phyloP scores from a whole-genome alignment of 2,888 invertebrate species.

The Gryllus longicercus region DNA sequence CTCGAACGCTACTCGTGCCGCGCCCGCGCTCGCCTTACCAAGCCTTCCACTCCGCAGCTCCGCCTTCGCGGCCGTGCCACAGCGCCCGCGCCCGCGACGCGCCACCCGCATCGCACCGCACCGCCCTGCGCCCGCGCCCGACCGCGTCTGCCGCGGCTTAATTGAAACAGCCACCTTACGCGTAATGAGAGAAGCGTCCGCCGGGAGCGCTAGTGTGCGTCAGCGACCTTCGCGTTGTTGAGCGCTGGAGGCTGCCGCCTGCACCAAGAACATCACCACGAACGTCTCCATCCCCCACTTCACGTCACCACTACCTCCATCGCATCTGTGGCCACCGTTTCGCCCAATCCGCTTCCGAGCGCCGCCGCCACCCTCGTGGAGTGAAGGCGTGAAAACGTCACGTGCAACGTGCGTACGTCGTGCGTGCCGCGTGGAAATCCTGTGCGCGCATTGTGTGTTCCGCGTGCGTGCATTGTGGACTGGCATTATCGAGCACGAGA shows the following conservation, averaged over 20 bases:
- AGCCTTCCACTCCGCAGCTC: conserved; percentile 12
- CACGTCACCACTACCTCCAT: too few species aligned
- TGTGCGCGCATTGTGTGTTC: not conserved
- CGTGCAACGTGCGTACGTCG: not conserved
- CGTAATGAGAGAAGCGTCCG: too few species aligned
- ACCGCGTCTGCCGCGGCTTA: conserved; percentile 11
- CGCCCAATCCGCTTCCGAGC: too few species aligned
- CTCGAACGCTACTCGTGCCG: conserved; percentile 7
- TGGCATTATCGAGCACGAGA: too few species aligned
- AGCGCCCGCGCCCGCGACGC: not conserved
- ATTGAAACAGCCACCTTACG: too few species aligned
- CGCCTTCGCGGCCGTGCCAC: not conserved
- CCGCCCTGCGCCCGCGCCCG: not conserved
- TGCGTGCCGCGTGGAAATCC: not conserved
- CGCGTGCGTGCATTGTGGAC: not conserved
- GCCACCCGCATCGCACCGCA: not conserved
- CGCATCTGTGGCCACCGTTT: too few species aligned
- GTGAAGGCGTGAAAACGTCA: not conserved
- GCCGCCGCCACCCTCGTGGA: too few species aligned
- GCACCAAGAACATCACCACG: too few species aligned
- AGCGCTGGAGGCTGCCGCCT: too few species aligned
- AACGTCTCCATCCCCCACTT: too few species aligned
- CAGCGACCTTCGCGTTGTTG: too few species aligned
- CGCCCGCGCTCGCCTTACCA: conserved; percentile 21
- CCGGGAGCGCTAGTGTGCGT: too few species aligned